Conservation (phyloP, 64 coral and sea anemone species). For the Montipora sp. region DNA sequence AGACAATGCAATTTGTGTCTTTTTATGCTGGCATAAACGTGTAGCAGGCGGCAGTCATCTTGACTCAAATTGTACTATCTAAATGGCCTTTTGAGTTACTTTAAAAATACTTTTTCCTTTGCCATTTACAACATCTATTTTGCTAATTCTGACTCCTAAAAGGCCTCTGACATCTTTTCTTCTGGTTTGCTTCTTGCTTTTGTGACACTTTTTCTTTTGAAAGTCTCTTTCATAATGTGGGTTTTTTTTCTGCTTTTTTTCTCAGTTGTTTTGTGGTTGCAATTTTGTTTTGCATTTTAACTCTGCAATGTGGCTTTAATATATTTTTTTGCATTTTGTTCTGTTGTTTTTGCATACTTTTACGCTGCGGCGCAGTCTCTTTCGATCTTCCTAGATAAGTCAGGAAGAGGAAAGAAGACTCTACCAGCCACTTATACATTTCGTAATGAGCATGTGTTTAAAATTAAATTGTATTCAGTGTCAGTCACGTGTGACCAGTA, state of each 20-base stretch:
- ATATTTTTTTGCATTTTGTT: neutral
- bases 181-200: neutral
- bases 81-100: neutral
- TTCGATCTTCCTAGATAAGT: too few species aligned
- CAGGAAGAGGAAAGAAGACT: too few species aligned
- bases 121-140: neutral
- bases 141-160: slow-evolving; percentile 6
- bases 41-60: too few species aligned
- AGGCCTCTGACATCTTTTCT: neutral
- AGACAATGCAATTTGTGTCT: too few species aligned
- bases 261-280: neutral
- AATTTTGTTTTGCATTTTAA: neutral
- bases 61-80: too few species aligned
- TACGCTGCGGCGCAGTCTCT: too few species aligned
- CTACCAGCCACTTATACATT: too few species aligned
- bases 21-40: too few species aligned
- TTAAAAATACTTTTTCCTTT: neutral
- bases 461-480: too few species aligned
- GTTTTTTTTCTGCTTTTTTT: neutral
- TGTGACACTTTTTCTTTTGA: neutral
- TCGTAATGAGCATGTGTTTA: too few species aligned
- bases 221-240: neutral
- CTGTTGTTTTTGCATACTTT: neutral
- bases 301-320: neutral
- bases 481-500: too few species aligned